Evolutionary conservation across 1,140 invertebrate species (phyloP), one percentile per base, ranked within the genome.

Genomic region (Bombus superbus): DNA sequence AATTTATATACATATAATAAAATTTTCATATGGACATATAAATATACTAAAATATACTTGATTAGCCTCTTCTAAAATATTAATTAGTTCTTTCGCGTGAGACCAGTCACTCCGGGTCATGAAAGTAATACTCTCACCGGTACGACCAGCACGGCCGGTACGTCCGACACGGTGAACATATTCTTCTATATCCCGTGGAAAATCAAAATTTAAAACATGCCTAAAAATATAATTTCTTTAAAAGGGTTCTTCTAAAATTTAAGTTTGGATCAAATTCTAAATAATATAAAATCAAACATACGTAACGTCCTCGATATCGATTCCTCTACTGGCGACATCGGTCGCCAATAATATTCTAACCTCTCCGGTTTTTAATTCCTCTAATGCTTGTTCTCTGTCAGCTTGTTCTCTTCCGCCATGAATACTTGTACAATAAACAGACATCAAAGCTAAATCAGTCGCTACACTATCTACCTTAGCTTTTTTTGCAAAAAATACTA

Each of bases 261-360:
- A 22, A 69, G 53, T 76, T 44, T 57, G 18, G 22, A 73, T 71
- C 11, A 59, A 38, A 25, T 64, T 59, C 1, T 22, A 59, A n/a
- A 72, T 13, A 18, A 40, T 38, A 57, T 75, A 47, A 71, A 62
- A 38, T 66, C 10, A 94, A 47, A 96, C 97, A 96, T 96, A 98
- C 95, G 98, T 98, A 8, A 99, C 96, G 92, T 99, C 98, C 93
- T 98, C 97, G 64, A 99, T 98, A 94, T 99, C 98, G 72, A 99
- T 96, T 47, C 98, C 98, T 89, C 98, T 96, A 47, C 98, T 98
- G 1, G 98, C 98, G 32, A 99, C 97, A 96, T 99, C 98, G n/a
- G 98, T 99, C 8, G 98, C 98, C 38, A 99, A 96, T n/a, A 99
- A 95, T 88, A 99, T 98, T 57, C 96, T 96, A 0, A 97, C 97